Conservation (phyloP, 1,140 invertebrate genomes). For the Pseudomyrmex sp. region DNA sequence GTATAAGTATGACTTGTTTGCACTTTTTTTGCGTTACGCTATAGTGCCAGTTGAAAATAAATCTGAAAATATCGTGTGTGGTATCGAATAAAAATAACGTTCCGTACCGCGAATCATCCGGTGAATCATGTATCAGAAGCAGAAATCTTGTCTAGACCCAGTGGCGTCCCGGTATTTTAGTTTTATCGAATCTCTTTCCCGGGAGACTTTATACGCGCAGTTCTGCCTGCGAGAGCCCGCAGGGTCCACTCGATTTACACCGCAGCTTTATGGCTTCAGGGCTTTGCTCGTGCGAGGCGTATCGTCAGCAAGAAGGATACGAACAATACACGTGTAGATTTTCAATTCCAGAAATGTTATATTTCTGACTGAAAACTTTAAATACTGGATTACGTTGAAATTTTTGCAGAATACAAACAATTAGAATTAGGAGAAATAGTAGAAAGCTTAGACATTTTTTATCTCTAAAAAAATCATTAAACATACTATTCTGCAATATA, state of each 20-base stretch:
- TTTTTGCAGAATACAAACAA: too few relatives aligned
- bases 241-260: conserved; percentile 66
- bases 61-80: neutral
- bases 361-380: neutral
- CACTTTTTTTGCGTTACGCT: neutral
- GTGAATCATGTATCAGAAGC: conserved; percentile 36
- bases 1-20: too few relatives aligned
- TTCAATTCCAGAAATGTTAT: conserved; percentile 29
- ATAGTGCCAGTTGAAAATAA: neutral
- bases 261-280: conserved; percentile 61
- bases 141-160: conserved; percentile 46
- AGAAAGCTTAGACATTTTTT: too few relatives aligned
- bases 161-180: conserved; percentile 53
- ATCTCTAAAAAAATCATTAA: too few relatives aligned
- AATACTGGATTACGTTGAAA: neutral
- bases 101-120: neutral
- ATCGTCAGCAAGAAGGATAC: conserved; percentile 53
- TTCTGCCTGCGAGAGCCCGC: conserved; percentile 46
- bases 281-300: conserved; percentile 32
- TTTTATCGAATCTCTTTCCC: conserved; percentile 57
- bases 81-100: conserved; percentile 23
- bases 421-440: too few relatives aligned
- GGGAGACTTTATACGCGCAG: conserved; percentile 40
- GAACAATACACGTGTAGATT: neutral
- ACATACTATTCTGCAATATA: too few relatives aligned